A percentile compares a stretch with the other conserved stretches of the same genome.
Conservation (phyloP, 2,113 vertebrate genomes). For the Elephas maximus region DNA sequence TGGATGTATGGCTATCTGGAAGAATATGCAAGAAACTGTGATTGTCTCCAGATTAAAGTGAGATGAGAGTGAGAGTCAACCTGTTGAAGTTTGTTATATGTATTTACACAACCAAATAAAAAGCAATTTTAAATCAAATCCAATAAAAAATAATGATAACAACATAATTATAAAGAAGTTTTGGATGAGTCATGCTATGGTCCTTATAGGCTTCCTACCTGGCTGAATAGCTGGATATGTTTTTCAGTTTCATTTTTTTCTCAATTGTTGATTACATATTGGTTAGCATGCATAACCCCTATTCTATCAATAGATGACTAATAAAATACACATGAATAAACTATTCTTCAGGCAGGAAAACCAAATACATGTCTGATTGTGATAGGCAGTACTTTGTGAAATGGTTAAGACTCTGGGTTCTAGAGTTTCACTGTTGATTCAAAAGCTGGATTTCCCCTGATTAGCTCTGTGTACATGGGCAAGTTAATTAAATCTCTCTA, state of each 20-base stretch:
- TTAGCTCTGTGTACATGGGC: background rate
- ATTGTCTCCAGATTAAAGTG: background rate
- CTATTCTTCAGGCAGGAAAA: background rate
- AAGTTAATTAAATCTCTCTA: slow-evolving; percentile 15
- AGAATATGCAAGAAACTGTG: background rate
- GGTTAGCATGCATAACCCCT: background rate
- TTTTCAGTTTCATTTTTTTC: background rate
- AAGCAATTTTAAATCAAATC: slow-evolving; percentile 1
- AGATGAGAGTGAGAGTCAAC: background rate
- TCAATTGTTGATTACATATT: background rate
- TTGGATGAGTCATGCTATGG: slow-evolving; percentile 9
- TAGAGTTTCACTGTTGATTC: background rate
- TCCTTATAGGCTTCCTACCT: background rate
- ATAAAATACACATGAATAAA: background rate
- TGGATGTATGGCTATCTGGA: background rate
- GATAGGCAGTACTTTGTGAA: rapidly evolving
- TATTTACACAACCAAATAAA: background rate
- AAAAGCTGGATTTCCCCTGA: background rate
- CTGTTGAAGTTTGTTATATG: background rate
- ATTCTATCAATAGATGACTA: background rate
- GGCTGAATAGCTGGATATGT: background rate
- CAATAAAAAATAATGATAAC: background rate
- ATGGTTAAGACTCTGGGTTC: background rate
- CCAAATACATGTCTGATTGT: background rate
- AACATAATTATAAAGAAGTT: background rate